Evolutionary conservation across 2,113 vertebrate genomes (phyloP).

Genomic region (Sylvietta virens): DNA sequence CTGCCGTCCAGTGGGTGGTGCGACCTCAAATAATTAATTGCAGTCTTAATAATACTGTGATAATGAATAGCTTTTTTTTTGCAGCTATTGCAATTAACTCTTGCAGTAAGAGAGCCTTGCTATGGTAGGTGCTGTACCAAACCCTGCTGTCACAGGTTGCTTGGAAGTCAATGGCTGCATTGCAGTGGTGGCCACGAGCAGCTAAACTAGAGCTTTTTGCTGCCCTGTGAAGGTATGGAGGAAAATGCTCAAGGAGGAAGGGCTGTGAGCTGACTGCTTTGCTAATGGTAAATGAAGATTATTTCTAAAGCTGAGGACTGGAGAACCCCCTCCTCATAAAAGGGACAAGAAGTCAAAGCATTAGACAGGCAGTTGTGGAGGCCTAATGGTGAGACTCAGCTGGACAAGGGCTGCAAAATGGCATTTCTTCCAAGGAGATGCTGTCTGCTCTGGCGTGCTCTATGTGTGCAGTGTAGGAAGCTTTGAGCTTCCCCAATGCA

Average conservation of each 20-base stretch:
- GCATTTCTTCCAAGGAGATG: not conserved
- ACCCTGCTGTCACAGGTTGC: not conserved
- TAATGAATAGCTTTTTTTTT: not conserved
- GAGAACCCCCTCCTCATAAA: not conserved
- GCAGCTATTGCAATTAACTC: not conserved
- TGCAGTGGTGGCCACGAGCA: constrained; percentile 22
- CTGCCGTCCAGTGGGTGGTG: not conserved
- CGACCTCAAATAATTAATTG: not conserved
- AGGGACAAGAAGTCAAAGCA: not conserved
- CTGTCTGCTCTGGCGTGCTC: not conserved
- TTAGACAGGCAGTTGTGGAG: not conserved
- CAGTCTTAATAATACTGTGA: not conserved
- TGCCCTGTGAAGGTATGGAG: not conserved
- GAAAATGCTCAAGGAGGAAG: not conserved
- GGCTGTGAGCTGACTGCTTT: not conserved
- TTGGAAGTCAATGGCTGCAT: not conserved
- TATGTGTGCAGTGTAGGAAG: fast-evolving
- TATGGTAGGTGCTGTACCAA: not conserved
- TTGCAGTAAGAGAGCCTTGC: not conserved
- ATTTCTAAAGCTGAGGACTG: not conserved
- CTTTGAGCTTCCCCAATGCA: not conserved
- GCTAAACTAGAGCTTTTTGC: not conserved
- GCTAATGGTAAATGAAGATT: not conserved
- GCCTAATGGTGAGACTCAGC: not conserved
- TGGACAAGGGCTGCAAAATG: not conserved